Evolutionary conservation across 2,888 invertebrate genomes (phyloP), one percentile per base, ranked within the genome.

Genomic region (Drosophila neonasuta): DNA sequence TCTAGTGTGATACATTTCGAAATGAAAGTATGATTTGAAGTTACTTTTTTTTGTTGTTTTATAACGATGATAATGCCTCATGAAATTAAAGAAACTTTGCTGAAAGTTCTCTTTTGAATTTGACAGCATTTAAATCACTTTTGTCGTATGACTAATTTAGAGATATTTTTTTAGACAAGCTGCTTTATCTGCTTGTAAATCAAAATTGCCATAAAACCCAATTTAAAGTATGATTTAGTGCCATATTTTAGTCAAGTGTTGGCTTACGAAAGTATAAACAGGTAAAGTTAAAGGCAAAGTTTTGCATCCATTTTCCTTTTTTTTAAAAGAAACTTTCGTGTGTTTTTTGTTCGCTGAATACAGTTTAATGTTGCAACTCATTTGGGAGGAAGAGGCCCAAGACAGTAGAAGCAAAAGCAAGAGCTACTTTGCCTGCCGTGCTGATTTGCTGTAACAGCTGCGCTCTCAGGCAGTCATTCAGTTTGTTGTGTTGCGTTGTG

Each of bases 401-500:
- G 32, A 48, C 15, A 8, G 29, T 20, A 42, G 20, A 5, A 36
- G 34, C 4, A 42, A 29, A 57, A 36, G 2, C n/a, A 11, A n/a
- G 4, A 36, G 36, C 11, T 5, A 36, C 11, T 11, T 50, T 36
- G 54, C 45, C 48, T 50, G 17, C 41, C 13, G 48, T 36, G 17
- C 58, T 48, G 62, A 60, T 78, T 67, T 49, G 10, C 50, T 39
- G 55, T 34, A 63, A 49, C 79, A 79, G 55, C 45, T 55, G 55
- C 3, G 72, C 71, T 75, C 52, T 42, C 39, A 11, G 36, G n/a
- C n/a, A 41, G 39, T 41, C 50, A 71, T 54, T 61, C 60, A 65
- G 64, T 56, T 57, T 57, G 64, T 68, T 78, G 69, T 70, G 63
- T 68, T 78, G 69, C 68, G 63, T 51, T 59, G 6, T 24, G 24